phyloP scores from a whole-genome alignment of 2,797 vertebrate genomes.

The Sarcoramphus papa region DNA sequence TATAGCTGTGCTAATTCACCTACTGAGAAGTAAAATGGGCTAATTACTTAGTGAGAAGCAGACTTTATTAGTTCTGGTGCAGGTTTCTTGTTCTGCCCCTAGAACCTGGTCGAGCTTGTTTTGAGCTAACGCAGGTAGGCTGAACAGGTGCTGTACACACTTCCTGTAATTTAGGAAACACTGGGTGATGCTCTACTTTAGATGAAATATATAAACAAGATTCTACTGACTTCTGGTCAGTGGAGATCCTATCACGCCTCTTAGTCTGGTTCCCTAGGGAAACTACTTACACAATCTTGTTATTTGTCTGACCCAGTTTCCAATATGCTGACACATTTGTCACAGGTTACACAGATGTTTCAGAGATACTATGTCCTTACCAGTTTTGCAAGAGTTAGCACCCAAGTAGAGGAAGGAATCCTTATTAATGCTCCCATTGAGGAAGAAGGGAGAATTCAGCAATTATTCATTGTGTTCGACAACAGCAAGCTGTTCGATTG shows the following conservation, averaged over 20 bases:
- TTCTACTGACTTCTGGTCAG: conserved; percentile 20
- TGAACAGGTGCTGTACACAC: not conserved
- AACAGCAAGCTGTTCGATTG: not conserved
- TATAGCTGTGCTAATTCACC: not conserved
- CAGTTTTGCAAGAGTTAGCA: conserved; percentile 3
- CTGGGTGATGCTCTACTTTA: not conserved
- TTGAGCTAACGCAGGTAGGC: not conserved
- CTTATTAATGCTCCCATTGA: not conserved
- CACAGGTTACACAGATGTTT: not conserved
- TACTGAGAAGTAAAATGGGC: not conserved
- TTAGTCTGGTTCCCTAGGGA: conserved; percentile 52
- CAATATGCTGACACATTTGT: conserved; percentile 27
- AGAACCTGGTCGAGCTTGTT: conserved; percentile 16
- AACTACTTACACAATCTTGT: conserved; percentile 8
- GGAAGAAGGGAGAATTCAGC: not conserved
- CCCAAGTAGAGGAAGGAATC: not conserved
- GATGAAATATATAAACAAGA: not conserved
- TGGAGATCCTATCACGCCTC: conserved; percentile 5
- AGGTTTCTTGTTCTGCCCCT: not conserved
- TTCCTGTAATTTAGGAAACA: conserved; percentile 2
- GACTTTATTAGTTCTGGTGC: conserved; percentile 1
- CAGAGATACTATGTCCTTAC: not conserved
- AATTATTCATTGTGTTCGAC: not conserved
- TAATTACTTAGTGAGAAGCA: not conserved
- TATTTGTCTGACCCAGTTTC: conserved; percentile 59